Conservation (phyloP, 2,113 vertebrate genomes). For the Tetrax tetrax region DNA sequence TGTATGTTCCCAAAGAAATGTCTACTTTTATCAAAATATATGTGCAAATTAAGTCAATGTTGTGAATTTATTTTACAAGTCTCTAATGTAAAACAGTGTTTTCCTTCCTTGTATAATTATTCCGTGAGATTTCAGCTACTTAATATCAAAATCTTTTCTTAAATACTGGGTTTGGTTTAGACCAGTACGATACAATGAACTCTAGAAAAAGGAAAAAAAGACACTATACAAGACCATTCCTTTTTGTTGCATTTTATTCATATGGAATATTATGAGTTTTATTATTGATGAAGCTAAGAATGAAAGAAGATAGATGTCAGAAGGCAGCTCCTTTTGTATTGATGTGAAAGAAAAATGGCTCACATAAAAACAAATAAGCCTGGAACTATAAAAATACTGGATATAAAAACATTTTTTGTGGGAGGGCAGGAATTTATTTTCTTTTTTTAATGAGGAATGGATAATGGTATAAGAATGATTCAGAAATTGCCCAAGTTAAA, state of each 20-base stretch:
- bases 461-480: background rate
- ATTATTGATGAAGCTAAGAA: constrained; percentile 22
- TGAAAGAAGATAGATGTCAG: constrained; percentile 28
- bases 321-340: constrained; percentile 2
- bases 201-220: background rate
- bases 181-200: background rate
- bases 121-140: background rate
- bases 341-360: constrained; percentile 20
- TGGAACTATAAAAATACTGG: constrained; percentile 16
- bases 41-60: background rate
- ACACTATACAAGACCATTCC: background rate
- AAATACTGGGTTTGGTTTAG: background rate
- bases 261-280: background rate
- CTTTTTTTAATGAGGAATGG: background rate
- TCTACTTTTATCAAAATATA: background rate
- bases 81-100: background rate
- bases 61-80: background rate
- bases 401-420: background rate
- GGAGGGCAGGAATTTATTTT: background rate
- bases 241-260: constrained; percentile 12
- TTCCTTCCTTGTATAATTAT: constrained; percentile 14
- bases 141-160: background rate
- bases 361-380: background rate
- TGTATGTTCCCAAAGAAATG: background rate
- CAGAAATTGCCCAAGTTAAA: background rate